These are phyloP conservation scores for Serrognathus titanus DNA, from an alignment of 2,888 invertebrate genomes.

Conservation along the genomic window DNA sequence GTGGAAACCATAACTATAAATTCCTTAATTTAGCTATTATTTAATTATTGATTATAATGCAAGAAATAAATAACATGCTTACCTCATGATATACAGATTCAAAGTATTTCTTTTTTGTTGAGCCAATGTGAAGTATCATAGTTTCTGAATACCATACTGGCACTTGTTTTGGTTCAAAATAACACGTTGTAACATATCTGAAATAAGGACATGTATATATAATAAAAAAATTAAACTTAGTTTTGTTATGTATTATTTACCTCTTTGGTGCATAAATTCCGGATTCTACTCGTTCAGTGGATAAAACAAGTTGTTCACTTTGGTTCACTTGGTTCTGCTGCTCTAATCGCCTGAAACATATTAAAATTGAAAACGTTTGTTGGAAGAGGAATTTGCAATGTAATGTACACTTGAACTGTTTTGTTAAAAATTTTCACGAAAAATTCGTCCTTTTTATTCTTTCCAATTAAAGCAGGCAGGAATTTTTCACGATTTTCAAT, in stretches of 20 bases:
- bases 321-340: neutral
- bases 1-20: too few species aligned
- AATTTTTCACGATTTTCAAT: constrained; percentile 32
- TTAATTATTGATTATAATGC: too few species aligned
- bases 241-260: constrained; percentile 19
- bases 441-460: constrained; percentile 23
- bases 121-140: constrained; percentile 33
- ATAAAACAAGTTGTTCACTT: constrained; percentile 8
- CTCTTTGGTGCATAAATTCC: constrained; percentile 33
- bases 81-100: constrained; percentile 34
- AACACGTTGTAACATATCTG: constrained; percentile 42
- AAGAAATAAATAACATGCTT: constrained; percentile 8
- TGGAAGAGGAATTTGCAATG: neutral
- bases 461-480: constrained; percentile 34
- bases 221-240: constrained; percentile 2
- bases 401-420: constrained; percentile 33
- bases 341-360: constrained; percentile 15
- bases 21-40: too few species aligned
- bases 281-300: constrained; percentile 25
- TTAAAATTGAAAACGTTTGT: constrained; percentile 15
- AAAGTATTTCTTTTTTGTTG: constrained; percentile 32
- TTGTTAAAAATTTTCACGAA: constrained; percentile 27
- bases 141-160: constrained; percentile 45
- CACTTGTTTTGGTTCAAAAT: constrained; percentile 36
- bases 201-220: constrained; percentile 17